phyloP scores from a whole-genome alignment of 2,113 vertebrate species.

The Alosa alosa region DNA sequence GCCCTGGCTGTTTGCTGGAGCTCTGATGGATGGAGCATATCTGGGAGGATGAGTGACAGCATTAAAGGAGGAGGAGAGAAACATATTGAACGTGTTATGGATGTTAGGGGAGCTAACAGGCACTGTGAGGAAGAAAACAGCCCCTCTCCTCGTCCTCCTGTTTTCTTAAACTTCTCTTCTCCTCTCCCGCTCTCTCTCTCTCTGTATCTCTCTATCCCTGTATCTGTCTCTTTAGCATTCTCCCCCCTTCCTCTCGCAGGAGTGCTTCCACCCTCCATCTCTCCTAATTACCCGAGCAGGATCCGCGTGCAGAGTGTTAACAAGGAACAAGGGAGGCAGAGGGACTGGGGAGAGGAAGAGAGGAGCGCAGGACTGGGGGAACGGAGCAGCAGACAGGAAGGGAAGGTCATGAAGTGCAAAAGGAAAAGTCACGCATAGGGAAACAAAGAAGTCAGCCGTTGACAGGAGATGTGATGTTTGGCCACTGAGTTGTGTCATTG shows the following conservation, averaged over 20 bases:
- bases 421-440: neutral
- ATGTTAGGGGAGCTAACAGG: constrained; percentile 28
- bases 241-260: constrained; percentile 38
- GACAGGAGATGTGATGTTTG: neutral
- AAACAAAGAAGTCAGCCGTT: neutral
- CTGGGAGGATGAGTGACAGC: constrained; percentile 5
- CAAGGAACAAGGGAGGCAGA: neutral
- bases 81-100: constrained; percentile 26
- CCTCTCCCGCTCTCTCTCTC: neutral
- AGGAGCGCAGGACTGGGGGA: neutral
- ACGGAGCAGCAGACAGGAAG: neutral
- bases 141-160: constrained; percentile 30
- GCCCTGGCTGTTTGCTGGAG: neutral
- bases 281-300: constrained; percentile 43
- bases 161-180: constrained; percentile 48
- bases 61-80: neutral
- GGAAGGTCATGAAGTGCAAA: neutral
- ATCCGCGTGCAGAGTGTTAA: constrained; percentile 23
- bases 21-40: neutral
- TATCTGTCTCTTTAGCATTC: neutral
- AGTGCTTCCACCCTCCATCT: constrained; percentile 35
- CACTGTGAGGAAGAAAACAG: constrained; percentile 25
- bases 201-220: neutral
- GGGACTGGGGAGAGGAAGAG: neutral
- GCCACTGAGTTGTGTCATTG: neutral